Conservation (phyloP, 2,113 vertebrate species). For the Eulemur macaco region DNA sequence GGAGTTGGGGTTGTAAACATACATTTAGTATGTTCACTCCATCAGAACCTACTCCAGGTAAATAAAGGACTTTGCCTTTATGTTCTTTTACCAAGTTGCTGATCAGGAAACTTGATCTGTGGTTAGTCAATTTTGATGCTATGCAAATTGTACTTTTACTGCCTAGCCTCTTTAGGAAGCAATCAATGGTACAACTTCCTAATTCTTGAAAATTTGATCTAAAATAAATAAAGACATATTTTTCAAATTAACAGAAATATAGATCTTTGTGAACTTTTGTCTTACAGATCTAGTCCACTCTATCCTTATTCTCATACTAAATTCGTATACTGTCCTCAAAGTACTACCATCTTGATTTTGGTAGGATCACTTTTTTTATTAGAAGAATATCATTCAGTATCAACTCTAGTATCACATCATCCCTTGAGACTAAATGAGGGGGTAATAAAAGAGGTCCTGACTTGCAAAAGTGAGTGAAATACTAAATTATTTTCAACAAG, state of each 20-base stretch:
- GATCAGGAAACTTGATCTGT: background rate
- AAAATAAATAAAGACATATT: constrained; percentile 21
- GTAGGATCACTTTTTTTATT: background rate
- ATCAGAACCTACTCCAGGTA: background rate
- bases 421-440: background rate
- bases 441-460: background rate
- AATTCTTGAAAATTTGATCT: constrained; percentile 23
- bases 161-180: background rate
- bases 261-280: background rate
- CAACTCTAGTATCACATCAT: constrained; percentile 10
- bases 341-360: background rate
- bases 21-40: background rate
- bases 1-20: background rate
- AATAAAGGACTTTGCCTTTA: background rate
- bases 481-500: constrained; percentile 33
- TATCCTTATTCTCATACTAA: constrained; percentile 11
- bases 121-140: background rate
- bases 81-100: background rate
- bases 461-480: constrained; percentile 27
- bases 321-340: constrained; percentile 15
- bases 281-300: background rate
- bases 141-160: constrained; percentile 5
- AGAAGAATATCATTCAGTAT: background rate
- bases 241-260: constrained; percentile 36
- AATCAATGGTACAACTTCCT: background rate